Evolutionary conservation across 2,888 invertebrate genomes (phyloP).

Genomic region (Carcina quercana): DNA sequence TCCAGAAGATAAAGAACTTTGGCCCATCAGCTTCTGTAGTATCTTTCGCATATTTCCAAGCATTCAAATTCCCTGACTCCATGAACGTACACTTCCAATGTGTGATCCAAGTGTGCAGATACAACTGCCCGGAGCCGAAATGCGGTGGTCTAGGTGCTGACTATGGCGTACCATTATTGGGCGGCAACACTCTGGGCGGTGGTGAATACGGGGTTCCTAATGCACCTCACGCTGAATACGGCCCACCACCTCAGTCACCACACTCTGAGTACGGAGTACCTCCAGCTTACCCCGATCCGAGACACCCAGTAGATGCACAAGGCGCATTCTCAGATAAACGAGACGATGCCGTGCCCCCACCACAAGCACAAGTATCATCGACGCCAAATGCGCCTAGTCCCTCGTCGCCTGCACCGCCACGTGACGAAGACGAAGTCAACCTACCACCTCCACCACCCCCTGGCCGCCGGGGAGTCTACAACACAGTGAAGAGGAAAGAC

Average conservation of each 20-base stretch:
- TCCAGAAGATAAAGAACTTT: conserved; percentile 97
- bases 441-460: conserved; percentile 90
- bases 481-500: conserved; percentile 89
- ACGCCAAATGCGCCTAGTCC: conserved; percentile 78
- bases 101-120: conserved; percentile 94
- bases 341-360: conserved; percentile 85
- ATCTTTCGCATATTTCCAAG: conserved; percentile 96
- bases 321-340: conserved; percentile 89
- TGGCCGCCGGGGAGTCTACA: conserved; percentile 85
- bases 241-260: conserved; percentile 77
- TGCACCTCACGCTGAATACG: conserved; percentile 79
- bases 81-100: conserved; percentile 99
- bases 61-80: conserved; percentile 96
- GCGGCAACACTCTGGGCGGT: conserved; percentile 74
- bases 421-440: conserved; percentile 79
- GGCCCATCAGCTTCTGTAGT: conserved; percentile 95
- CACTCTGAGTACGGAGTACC: conserved; percentile 83
- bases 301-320: conserved; percentile 89
- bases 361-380: conserved; percentile 86
- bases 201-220: conserved; percentile 78
- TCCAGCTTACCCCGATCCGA: conserved; percentile 89
- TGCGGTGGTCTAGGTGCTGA: conserved; percentile 83
- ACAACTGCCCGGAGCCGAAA: conserved; percentile 94
- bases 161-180: conserved; percentile 78
- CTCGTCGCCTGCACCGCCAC: conserved; percentile 70